Evolutionary conservation across 2,888 invertebrate genomes (phyloP).

Genomic region (Mesochorus sp.): DNA sequence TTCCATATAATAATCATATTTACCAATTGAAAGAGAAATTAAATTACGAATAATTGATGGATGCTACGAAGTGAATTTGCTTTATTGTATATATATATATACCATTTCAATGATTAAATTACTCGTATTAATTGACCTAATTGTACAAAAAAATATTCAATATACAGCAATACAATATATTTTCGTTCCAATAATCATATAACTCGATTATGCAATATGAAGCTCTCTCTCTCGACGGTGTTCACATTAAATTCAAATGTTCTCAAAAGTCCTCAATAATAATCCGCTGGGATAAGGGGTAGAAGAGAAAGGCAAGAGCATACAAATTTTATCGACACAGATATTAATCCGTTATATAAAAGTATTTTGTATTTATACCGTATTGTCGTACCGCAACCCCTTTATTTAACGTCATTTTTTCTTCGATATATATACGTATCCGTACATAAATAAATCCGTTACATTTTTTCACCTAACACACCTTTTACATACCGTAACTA

Average conservation of each 20-base stretch:
- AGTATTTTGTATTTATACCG: background rate
- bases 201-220: background rate
- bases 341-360: background rate
- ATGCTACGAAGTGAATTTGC: too few relatives aligned
- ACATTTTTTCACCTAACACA: background rate
- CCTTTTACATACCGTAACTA: constrained; percentile 25
- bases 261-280: background rate
- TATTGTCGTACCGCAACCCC: background rate
- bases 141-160: background rate
- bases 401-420: background rate
- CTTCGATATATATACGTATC: background rate
- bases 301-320: too few relatives aligned
- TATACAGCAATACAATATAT: background rate
- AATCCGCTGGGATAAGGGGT: background rate
- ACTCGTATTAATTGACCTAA: background rate
- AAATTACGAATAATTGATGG: too few relatives aligned
- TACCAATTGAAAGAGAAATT: too few relatives aligned
- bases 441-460: background rate
- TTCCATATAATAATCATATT: too few relatives aligned
- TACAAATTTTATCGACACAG: background rate
- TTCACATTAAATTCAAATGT: background rate
- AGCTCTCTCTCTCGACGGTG: background rate
- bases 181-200: background rate
- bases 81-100: too few relatives aligned
- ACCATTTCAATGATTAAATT: too few relatives aligned